Conservation (phyloP, 1,140 invertebrate genomes). For the Pseudachorutes palmiensis region DNA sequence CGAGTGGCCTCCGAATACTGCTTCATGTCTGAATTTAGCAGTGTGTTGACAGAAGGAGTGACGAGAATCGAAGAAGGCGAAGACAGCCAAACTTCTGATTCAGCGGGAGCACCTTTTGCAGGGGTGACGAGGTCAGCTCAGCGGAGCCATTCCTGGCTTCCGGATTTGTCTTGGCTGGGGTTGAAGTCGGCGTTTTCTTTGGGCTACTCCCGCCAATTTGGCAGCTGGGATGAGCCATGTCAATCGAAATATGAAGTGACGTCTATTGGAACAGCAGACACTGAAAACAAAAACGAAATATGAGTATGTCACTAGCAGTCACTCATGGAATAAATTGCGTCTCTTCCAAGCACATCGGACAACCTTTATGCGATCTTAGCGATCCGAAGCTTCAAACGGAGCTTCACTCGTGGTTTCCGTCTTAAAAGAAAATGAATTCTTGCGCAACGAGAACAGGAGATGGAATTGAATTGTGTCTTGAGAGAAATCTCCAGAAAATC, state of each 20-base stretch:
- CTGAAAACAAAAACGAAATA: neutral
- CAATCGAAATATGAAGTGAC: too few species aligned
- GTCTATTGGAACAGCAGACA: neutral
- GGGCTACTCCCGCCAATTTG: slow-evolving; percentile 3
- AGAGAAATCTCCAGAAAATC: too few species aligned
- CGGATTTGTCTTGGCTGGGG: neutral
- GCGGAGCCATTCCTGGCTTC: neutral
- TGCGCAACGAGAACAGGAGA: too few species aligned
- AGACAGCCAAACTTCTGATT: slow-evolving; percentile 13
- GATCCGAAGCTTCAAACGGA: too few species aligned
- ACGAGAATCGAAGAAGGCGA: slow-evolving; percentile 4
- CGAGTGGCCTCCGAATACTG: too few species aligned
- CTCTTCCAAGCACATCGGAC: too few species aligned
- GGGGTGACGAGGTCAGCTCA: neutral
- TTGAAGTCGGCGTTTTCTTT: slow-evolving; percentile 2
- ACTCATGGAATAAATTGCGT: too few species aligned
- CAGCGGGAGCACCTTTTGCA: neutral
- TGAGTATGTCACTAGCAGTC: neutral
- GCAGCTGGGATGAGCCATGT: neutral
- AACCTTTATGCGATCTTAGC: too few species aligned
- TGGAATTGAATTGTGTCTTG: too few species aligned
- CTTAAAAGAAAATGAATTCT: too few species aligned
- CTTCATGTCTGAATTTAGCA: neutral
- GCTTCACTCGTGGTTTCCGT: too few species aligned
- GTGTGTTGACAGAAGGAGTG: slow-evolving; percentile 8